Percentiles rank a stretch among this genome's conserved stretches.
Conservation (phyloP, 2,113 vertebrate species). For the Dicrurus megarhynchus region DNA sequence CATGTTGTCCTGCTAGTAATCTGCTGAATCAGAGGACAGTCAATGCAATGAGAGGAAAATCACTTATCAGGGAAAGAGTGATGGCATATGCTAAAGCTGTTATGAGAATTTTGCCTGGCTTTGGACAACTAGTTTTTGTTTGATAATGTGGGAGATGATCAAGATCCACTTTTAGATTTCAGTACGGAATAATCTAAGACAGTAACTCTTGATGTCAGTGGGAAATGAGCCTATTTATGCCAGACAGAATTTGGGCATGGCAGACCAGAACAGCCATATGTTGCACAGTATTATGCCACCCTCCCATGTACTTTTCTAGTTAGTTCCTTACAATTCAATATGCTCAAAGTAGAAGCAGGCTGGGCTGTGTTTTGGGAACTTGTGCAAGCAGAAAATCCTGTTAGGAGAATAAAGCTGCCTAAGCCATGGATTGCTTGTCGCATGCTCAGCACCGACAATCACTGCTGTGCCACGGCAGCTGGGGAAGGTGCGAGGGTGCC, state of each 20-base stretch:
- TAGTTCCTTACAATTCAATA: background rate
- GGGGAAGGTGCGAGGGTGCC: background rate
- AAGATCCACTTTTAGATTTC: background rate
- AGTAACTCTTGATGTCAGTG: background rate
- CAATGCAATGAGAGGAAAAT: background rate
- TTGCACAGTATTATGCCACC: background rate
- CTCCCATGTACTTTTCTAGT: background rate
- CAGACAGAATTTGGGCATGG: constrained; percentile 2
- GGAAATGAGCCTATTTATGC: constrained; percentile 13
- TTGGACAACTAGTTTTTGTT: background rate
- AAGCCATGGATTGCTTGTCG: background rate
- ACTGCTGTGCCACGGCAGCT: rapidly evolving
- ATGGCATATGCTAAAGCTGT: background rate
- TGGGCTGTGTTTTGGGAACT: background rate
- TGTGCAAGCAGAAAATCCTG: background rate
- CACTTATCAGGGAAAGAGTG: background rate
- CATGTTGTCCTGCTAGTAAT: background rate
- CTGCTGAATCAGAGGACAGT: background rate
- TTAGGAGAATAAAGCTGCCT: background rate
- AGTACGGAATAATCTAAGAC: background rate
- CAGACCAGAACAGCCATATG: constrained; percentile 15
- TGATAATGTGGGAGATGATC: background rate
- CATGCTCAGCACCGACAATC: background rate
- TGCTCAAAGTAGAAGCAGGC: background rate
- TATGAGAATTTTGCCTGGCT: background rate